Evolutionary conservation across 1,140 invertebrate genomes (phyloP), one percentile per base, ranked within the genome.

Genomic region (Wasmannia auropunctata): DNA sequence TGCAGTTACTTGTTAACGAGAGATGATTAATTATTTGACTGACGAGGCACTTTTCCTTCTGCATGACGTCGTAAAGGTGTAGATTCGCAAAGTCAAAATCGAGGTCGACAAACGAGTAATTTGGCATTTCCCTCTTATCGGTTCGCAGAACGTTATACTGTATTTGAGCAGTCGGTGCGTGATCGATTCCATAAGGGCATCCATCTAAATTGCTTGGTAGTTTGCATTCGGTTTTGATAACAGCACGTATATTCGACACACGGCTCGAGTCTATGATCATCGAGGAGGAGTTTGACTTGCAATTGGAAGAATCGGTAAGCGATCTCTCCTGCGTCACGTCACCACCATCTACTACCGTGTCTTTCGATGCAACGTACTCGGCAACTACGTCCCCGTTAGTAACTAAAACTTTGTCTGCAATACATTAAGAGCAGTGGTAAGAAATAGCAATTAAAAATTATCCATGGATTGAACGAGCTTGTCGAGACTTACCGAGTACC

Each of bases 401-500:
- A 62, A 97, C 91, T 86, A 97, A 85, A 87, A 97, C 94, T 93
- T 96, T 96, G 89, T 97, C 96, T 97, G 92, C 11, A 96, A 95
- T 90, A n/a, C n/a, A 70, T 51, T 40, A 83, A 79, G 11, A 22
- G 2, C 40, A 40, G 76, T 65, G 19, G 87, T 40, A 90, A 90
- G 88, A 81, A 75, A 65, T 74, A 31, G 28, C 60, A 22, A 34
- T 63, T 63, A 0, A 34, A 63, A 11, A 65, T 62, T 72, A 56
- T 76, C n/a, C 54, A 7, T 31, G 65, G 81, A 40, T 16, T 25
- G 58, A 81, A 3, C n/a, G 10, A 43, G 8, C 1, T 46, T 46
- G 5, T 40, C 34, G 7, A 56, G 16, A 28, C 77, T 79, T 93
- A 94, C 94, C 93, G 37, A 95, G 90, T 80, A 87, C 87, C n/a